Evolutionary conservation across 1,140 invertebrate genomes (phyloP).

Genomic region (Hesperophylax magnus): DNA sequence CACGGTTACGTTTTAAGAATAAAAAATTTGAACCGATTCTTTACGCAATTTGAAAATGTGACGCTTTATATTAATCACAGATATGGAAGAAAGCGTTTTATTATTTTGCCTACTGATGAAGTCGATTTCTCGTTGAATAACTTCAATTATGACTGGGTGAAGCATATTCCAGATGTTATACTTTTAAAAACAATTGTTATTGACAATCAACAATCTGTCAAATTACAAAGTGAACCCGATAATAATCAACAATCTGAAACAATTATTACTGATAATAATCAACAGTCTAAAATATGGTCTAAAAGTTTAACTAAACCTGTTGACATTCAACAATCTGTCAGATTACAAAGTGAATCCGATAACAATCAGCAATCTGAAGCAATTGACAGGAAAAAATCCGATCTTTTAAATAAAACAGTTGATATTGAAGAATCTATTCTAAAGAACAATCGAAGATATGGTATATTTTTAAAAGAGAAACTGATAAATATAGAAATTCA

Average conservation of each 20-base stretch:
- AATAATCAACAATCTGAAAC: too few relatives aligned
- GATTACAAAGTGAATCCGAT: too few relatives aligned
- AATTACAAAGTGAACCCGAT: too few relatives aligned
- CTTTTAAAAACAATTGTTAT: conserved; percentile 14
- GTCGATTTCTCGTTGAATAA: background rate
- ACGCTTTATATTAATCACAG: conserved; percentile 39
- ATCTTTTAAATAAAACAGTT: background rate
- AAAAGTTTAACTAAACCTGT: too few relatives aligned
- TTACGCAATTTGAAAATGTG: conserved; percentile 26
- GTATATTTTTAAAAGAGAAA: background rate
- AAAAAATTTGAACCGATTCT: conserved; percentile 1
- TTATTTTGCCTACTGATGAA: conserved; percentile 31
- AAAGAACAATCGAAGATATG: too few relatives aligned
- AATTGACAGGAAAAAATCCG: too few relatives aligned
- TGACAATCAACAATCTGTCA: too few relatives aligned
- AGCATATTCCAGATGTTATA: conserved; percentile 27
- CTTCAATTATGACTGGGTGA: background rate
- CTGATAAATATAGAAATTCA: conserved; percentile 23
- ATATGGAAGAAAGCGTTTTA: conserved; percentile 24
- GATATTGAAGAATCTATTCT: background rate
- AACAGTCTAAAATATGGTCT: too few relatives aligned
- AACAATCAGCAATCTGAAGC: too few relatives aligned
- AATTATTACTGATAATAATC: too few relatives aligned
- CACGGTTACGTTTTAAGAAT: conserved; percentile 35
- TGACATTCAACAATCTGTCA: too few relatives aligned